phyloP scores from a whole-genome alignment of 1,140 invertebrate species.

The Pseudomyrmex concolor region DNA sequence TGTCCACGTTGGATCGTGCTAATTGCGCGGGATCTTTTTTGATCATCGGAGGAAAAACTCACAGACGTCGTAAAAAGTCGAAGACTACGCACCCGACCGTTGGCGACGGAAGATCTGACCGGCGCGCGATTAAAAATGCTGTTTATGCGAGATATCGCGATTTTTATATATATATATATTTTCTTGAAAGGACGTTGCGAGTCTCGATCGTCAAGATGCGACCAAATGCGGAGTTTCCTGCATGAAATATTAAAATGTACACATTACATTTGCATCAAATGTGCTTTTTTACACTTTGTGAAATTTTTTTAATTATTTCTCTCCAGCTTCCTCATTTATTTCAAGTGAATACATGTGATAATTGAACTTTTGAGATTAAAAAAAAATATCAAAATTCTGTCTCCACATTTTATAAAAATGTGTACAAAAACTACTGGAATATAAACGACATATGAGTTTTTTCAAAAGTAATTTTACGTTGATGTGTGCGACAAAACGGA shows the following conservation, averaged over 20 bases:
- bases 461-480: background rate
- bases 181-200: background rate
- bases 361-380: background rate
- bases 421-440: background rate
- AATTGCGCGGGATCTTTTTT: constrained; percentile 56
- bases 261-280: background rate
- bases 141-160: constrained; percentile 5
- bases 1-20: constrained; percentile 12
- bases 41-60: constrained; percentile 4
- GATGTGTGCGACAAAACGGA: background rate
- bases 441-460: background rate
- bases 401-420: background rate
- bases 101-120: constrained; percentile 16
- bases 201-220: background rate
- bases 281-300: background rate
- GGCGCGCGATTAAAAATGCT: constrained; percentile 33
- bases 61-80: constrained; percentile 32
- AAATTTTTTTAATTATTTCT: constrained; percentile 18
- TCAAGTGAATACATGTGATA: background rate
- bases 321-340: too few species aligned
- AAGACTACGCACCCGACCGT: constrained; percentile 23
- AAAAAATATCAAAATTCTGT: background rate
- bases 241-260: constrained; percentile 4
- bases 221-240: background rate
- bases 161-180: too few species aligned